Conservation (phyloP, 2,888 invertebrate species). For the Chymomyza caudatula region DNA sequence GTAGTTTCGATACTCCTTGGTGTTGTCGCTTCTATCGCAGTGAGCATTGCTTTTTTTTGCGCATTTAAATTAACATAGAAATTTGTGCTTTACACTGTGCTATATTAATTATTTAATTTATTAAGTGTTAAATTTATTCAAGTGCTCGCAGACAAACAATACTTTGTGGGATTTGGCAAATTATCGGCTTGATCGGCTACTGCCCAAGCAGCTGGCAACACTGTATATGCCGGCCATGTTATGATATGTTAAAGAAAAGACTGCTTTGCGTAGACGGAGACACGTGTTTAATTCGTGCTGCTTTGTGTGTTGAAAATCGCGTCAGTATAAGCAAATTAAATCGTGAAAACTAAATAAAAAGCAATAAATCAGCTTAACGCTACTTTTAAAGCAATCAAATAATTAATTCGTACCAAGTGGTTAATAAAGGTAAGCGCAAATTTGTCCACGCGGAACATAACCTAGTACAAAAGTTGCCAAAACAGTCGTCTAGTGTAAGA, state of each 20-base stretch:
- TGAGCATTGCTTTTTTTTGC: not conserved
- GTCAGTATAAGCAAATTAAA: constrained; percentile 32
- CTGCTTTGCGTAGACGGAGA: constrained; percentile 54
- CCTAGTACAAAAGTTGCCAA: constrained; percentile 65
- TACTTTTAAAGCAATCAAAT: constrained; percentile 36
- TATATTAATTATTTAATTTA: not conserved
- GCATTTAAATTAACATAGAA: not conserved
- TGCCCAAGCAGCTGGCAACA: constrained; percentile 54
- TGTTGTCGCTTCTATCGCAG: not conserved
- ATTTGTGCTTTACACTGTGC: not conserved
- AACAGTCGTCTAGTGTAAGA: constrained; percentile 38
- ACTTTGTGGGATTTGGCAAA: not conserved
- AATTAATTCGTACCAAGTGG: constrained; percentile 53
- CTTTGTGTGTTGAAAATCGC: constrained; percentile 28
- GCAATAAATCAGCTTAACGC: constrained; percentile 17
- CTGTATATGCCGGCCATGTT: constrained; percentile 70
- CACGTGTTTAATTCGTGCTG: constrained; percentile 76
- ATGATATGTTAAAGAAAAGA: constrained; percentile 64
- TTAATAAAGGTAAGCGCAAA: constrained; percentile 57
- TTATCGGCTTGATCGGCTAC: constrained; percentile 22
- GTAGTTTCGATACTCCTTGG: too few relatives aligned
- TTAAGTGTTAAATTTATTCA: not conserved
- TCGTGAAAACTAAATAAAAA: constrained; percentile 39
- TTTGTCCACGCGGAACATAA: constrained; percentile 62
- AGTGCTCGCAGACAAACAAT: not conserved